phyloP scores from a whole-genome alignment of 2,113 vertebrate species.

The Peucedramus taeniatus region DNA sequence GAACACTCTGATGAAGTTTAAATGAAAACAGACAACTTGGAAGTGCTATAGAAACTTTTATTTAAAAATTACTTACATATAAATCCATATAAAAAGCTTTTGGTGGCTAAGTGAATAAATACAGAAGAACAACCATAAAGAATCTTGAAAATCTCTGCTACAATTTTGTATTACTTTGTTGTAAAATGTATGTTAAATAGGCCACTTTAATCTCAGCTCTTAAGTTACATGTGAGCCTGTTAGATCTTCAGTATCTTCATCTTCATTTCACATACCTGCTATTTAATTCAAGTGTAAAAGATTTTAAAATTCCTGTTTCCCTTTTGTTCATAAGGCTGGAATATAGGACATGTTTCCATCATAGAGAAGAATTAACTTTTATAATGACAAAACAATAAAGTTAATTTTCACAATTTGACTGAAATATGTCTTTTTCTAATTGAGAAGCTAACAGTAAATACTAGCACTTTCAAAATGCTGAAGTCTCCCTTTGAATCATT shows the following conservation, averaged over 20 bases:
- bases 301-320: not conserved
- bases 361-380: not conserved
- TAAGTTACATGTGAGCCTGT: not conserved
- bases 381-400: not conserved
- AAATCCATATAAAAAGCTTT: not conserved
- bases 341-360: not conserved
- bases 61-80: not conserved
- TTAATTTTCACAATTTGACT: not conserved
- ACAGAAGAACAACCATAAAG: not conserved
- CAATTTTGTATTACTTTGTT: not conserved
- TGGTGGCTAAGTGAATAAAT: not conserved
- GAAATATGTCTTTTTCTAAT: not conserved
- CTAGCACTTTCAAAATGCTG: not conserved
- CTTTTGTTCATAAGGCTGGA: not conserved
- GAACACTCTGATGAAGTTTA: not conserved
- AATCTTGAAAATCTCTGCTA: not conserved
- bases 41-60: not conserved
- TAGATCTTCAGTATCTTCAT: not conserved
- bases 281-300: not conserved
- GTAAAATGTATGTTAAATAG: not conserved
- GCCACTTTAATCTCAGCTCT: not conserved
- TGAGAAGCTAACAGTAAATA: not conserved
- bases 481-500: not conserved
- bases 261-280: not conserved
- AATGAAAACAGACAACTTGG: constrained; percentile 7